Percentiles rank a stretch among this genome's conserved stretches.
These are phyloP conservation scores for Nothura maculosa DNA, from an alignment of 2,797 vertebrate species.

Conservation along the genomic window DNA sequence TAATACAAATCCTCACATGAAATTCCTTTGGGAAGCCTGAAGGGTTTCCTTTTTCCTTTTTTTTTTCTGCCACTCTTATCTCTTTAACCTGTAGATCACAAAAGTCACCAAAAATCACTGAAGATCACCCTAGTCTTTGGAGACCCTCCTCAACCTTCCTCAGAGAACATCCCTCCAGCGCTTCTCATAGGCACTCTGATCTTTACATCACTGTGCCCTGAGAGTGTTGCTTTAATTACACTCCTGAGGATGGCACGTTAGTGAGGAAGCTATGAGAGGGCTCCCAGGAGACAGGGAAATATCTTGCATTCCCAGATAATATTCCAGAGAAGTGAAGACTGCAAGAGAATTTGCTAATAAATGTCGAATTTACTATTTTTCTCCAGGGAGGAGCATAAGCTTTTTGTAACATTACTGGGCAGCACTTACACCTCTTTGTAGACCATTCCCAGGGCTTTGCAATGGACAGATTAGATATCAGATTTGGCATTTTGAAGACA, in stretches of 20 bases:
- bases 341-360: neutral
- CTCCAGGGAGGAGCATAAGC: rapidly evolving
- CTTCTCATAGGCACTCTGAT: conserved; percentile 31
- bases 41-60: rapidly evolving
- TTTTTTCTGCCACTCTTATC: neutral
- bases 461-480: neutral
- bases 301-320: conserved; percentile 9
- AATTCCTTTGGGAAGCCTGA: neutral
- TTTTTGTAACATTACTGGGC: rapidly evolving
- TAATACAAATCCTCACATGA: neutral
- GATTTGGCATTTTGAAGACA: conserved; percentile 5
- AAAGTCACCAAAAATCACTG: neutral
- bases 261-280: neutral
- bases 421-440: neutral
- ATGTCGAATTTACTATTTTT: neutral
- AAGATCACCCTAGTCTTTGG: neutral
- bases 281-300: conserved; percentile 40
- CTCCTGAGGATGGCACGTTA: neutral
- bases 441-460: neutral
- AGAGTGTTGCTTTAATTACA: conserved; percentile 22
- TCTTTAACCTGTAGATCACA: neutral
- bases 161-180: conserved; percentile 5
- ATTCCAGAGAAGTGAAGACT: neutral
- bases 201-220: neutral
- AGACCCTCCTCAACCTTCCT: neutral